phyloP scores from a whole-genome alignment of 2,888 invertebrate species.

The Trichogramma dendrolimi region DNA sequence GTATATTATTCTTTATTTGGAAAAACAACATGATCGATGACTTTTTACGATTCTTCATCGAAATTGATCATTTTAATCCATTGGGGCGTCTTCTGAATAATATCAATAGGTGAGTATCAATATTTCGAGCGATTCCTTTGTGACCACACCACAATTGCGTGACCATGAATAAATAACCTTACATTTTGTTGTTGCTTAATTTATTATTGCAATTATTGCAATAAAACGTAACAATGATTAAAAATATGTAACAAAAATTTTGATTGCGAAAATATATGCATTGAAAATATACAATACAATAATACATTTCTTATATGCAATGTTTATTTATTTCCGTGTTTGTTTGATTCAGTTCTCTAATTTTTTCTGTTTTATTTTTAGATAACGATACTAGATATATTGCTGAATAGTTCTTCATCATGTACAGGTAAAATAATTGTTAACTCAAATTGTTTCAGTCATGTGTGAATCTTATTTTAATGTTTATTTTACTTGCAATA shows the following conservation, averaged over 20 bases:
- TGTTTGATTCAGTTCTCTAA: background rate
- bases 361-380: background rate
- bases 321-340: background rate
- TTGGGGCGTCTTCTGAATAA: background rate
- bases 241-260: no score
- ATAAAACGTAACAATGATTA: no score
- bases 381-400: background rate
- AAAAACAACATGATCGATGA: constrained; percentile 6
- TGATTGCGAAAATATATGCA: no score
- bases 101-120: constrained; percentile 14
- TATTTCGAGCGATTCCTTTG: background rate
- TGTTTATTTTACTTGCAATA: constrained; percentile 10
- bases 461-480: background rate
- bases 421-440: constrained; percentile 26
- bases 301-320: no score
- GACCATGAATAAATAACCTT: background rate
- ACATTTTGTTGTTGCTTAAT: background rate
- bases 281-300: no score
- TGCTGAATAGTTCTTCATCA: constrained; percentile 16
- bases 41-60: background rate
- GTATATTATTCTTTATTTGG: no score
- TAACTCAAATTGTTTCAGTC: background rate
- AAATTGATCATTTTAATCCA: background rate
- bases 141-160: no score
- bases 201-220: background rate